These are phyloP conservation scores for Himalopsyche tibetana DNA, from an alignment of 2,888 invertebrate genomes.

Conservation along the genomic window DNA sequence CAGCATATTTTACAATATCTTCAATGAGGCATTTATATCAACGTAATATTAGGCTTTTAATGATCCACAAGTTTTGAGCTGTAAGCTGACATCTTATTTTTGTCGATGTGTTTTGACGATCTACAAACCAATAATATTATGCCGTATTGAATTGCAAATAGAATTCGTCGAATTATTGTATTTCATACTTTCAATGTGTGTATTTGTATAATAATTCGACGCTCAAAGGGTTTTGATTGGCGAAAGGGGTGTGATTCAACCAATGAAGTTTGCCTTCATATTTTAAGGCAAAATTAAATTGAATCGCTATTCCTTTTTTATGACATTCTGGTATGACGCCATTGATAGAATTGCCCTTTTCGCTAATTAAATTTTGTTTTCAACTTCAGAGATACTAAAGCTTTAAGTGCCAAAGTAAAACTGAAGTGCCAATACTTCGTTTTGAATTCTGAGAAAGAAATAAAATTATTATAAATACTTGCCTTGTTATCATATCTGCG, in stretches of 20 bases:
- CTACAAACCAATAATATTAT: neutral
- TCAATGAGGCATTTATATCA: too few species aligned
- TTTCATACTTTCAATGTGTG: neutral
- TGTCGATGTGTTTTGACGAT: too few species aligned
- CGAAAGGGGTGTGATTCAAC: neutral
- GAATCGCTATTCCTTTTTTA: neutral
- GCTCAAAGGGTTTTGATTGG: neutral
- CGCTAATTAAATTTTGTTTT: conserved; percentile 11
- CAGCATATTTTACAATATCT: too few species aligned
- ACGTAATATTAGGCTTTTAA: too few species aligned
- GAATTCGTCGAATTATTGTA: neutral
- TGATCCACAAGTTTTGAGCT: too few species aligned
- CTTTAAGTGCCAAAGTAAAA: too few species aligned
- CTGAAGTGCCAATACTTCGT: too few species aligned
- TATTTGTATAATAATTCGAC: neutral
- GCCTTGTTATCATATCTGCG: too few species aligned
- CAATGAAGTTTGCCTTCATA: neutral
- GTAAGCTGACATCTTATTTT: too few species aligned
- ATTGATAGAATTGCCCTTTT: conserved; percentile 16
- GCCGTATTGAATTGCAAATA: neutral
- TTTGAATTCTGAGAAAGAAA: too few species aligned
- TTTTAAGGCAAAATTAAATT: conserved; percentile 3
- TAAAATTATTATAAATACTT: too few species aligned
- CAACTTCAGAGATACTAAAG: too few species aligned
- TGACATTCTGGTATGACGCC: neutral